Conservation (phyloP, 2,113 vertebrate genomes). For the Aix galericulata region DNA sequence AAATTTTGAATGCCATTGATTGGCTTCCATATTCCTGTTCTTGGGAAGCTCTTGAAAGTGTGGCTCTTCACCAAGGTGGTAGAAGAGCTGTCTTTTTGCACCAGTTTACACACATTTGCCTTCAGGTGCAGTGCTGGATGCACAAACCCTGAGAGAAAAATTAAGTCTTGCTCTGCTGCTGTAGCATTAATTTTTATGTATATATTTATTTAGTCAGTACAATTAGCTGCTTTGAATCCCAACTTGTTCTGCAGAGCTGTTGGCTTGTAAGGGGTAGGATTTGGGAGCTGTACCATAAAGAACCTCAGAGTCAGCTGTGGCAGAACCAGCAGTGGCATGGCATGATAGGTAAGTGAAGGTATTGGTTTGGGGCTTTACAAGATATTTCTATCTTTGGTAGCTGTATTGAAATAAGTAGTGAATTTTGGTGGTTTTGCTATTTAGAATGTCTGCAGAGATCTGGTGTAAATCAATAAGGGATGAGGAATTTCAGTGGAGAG, state of each 20-base stretch:
- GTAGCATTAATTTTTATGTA: neutral
- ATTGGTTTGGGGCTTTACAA: neutral
- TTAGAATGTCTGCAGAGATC: neutral
- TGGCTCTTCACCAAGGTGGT: neutral
- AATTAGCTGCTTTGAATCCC: neutral
- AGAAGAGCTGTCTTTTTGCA: neutral
- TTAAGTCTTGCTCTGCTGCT: neutral
- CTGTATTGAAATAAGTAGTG: neutral
- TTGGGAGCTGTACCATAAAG: neutral
- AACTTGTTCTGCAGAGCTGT: neutral
- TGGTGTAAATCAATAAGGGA: neutral
- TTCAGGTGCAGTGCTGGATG: neutral
- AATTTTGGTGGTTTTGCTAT: neutral
- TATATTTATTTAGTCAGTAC: neutral
- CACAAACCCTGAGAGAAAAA: neutral
- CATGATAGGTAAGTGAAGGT: neutral
- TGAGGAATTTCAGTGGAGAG: neutral
- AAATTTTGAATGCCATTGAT: neutral
- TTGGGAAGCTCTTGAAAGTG: neutral
- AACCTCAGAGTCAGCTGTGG: neutral
- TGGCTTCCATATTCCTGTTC: neutral
- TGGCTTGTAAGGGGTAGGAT: neutral
- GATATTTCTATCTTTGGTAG: neutral
- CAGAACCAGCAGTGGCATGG: neutral
- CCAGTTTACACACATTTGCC: neutral